These are phyloP conservation scores for Porites lutea DNA, from an alignment of 64 coral and sea anemone species.

Conservation along the genomic window DNA sequence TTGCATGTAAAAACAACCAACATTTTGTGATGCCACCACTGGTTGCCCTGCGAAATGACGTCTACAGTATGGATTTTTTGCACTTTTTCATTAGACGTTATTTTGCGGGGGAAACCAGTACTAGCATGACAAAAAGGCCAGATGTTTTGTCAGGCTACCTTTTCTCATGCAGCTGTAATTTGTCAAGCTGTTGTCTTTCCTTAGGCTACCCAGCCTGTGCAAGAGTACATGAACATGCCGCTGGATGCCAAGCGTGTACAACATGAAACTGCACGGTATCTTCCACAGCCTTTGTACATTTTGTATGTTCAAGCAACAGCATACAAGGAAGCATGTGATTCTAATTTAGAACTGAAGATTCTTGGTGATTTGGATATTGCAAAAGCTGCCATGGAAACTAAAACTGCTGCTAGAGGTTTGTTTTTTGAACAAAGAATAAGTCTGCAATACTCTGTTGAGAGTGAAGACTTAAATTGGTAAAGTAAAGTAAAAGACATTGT, in stretches of 20 bases:
- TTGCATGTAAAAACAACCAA: no score
- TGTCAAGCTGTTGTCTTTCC: background rate
- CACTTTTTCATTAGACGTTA: no score
- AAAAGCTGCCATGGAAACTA: conserved; percentile 90
- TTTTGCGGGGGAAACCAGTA: no score
- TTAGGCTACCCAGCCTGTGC: conserved; percentile 92
- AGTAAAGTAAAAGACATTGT: no score
- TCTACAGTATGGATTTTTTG: no score
- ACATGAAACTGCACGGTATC: conserved; percentile 91
- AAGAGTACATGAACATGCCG: conserved; percentile 93
- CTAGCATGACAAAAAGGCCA: no score
- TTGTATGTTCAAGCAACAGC: conserved; percentile 91
- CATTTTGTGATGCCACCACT: no score
- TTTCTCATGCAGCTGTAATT: background rate
- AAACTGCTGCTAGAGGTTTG: conserved; percentile 66
- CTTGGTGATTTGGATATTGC: conserved; percentile 94
- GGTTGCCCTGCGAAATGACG: no score
- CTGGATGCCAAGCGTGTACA: conserved; percentile 85
- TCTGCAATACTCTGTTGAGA: no score
- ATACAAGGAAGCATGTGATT: conserved; percentile 94
- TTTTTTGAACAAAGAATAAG: background rate
- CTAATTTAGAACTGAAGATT: conserved; percentile 80
- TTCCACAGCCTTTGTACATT: conserved; percentile 85
- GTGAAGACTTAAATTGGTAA: no score
- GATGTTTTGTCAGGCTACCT: background rate